Evolutionary conservation across 2,797 vertebrate genomes (phyloP).

Genomic region (Labeo calbasu): DNA sequence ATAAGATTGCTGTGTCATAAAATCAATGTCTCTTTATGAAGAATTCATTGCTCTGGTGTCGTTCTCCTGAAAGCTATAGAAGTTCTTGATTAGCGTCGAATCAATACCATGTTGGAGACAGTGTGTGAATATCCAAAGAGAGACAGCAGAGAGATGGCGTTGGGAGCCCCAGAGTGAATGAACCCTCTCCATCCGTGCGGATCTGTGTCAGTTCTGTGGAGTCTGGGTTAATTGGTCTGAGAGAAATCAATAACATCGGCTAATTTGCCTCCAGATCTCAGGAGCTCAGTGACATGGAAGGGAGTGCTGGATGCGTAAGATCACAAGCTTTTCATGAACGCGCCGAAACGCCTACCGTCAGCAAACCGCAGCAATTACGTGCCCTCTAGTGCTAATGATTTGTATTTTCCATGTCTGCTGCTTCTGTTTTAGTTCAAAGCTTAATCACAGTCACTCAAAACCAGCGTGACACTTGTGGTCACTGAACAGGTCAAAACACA

Average conservation of each 20-base stretch:
- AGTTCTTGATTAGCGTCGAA: slow-evolving; percentile 47
- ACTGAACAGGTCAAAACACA: slow-evolving; percentile 66
- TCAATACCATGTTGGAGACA: slow-evolving; percentile 70
- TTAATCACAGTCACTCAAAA: slow-evolving; percentile 62
- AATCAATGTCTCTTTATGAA: slow-evolving; percentile 75
- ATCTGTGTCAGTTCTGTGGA: slow-evolving; percentile 77
- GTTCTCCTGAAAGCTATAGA: slow-evolving; percentile 24
- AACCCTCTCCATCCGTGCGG: slow-evolving; percentile 67
- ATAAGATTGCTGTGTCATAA: slow-evolving; percentile 66
- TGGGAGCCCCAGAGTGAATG: slow-evolving; percentile 77
- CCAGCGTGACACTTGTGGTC: slow-evolving; percentile 63
- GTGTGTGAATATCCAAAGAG: slow-evolving; percentile 72
- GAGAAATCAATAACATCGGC: slow-evolving; percentile 74
- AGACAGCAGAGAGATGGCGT: slow-evolving; percentile 71
- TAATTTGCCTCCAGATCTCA: slow-evolving; percentile 58
- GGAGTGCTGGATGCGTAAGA: neutral
- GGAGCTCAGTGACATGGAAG: slow-evolving; percentile 7
- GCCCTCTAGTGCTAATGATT: slow-evolving; percentile 10
- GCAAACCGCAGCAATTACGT: slow-evolving; percentile 4
- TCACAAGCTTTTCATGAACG: slow-evolving; percentile 26
- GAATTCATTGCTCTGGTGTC: slow-evolving; percentile 68
- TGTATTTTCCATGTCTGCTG: slow-evolving; percentile 5
- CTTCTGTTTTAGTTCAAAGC: slow-evolving; percentile 40
- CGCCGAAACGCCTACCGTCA: neutral
- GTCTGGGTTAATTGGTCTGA: slow-evolving; percentile 74